Evolutionary conservation across 2,797 vertebrate species (phyloP), one percentile per base, ranked within the genome.

Genomic region (Eulemur albifrons): DNA sequence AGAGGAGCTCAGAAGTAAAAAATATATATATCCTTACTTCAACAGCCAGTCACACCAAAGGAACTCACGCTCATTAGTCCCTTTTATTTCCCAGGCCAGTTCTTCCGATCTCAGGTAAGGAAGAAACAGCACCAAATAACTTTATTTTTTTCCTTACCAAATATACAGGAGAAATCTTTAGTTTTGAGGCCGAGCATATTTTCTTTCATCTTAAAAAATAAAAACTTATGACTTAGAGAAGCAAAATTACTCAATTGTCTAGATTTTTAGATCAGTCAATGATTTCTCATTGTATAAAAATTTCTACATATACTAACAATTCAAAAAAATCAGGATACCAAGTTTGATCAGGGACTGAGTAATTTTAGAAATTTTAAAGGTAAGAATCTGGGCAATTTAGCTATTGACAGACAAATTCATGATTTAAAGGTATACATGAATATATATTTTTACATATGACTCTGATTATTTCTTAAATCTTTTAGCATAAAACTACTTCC

Each of bases 291-390:
- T 7, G 79, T 57, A 45, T 43, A 90, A 38, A 95, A 91, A 94
- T 88, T 65, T 93, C n/a, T 70, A 88, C 50, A 87, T 88, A 82
- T 82, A 83, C 72, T 86, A 73, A 52, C 70, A 65, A 97, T 92
- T 95, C 23, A 38, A 93, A 94, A 96, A 92, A 94, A 96, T 85
- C 88, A 90, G 7, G 15, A 83, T 25, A 63, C 9, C 35, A 97
- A 72, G 87, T 84, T 52, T 96, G 70, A 88, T 93, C 45, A 88
- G 59, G 93, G 52, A 76, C 12, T 89, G 63, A 85, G 23, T 79
- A 45, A 93, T 92, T 96, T 96, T 96, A 80, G 12, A 61, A 94
- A 92, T 45, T 96, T 91, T 93, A 21, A 94, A 95, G 43, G 88
- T 93, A 92, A 97, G 21, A 21, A 88, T 80, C 23, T 85, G 52